Evolutionary conservation across 2,888 invertebrate species (phyloP).

Genomic region (Drosophila crucigera): DNA sequence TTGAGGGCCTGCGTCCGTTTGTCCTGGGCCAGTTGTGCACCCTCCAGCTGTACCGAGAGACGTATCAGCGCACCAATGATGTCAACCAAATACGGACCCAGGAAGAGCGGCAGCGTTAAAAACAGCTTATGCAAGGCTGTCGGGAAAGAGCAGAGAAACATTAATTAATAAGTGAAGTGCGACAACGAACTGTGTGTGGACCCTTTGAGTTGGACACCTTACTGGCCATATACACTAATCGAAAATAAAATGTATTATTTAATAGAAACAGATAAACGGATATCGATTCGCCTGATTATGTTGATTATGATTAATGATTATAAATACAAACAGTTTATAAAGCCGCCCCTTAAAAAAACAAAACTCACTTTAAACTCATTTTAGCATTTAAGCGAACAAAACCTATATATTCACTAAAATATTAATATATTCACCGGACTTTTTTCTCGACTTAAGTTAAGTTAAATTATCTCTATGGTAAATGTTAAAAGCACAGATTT

Average conservation of each 20-base stretch:
- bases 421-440: not conserved
- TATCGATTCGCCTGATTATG: not conserved
- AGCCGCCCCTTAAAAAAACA: not conserved
- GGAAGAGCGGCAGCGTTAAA: constrained; percentile 92
- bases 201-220: too few species aligned
- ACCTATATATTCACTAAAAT: not conserved
- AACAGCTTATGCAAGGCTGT: constrained; percentile 91
- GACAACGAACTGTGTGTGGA: not conserved
- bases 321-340: not conserved
- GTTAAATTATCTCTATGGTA: not conserved
- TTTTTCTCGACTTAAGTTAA: not conserved
- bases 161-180: not conserved
- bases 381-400: not conserved
- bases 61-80: constrained; percentile 88
- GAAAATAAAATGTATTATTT: not conserved
- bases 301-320: not conserved
- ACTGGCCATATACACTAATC: too few species aligned
- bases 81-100: constrained; percentile 93
- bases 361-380: not conserved
- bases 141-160: not conserved
- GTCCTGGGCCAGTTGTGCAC: constrained; percentile 75
- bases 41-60: constrained; percentile 85
- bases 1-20: constrained; percentile 87
- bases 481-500: too few species aligned
- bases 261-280: not conserved